Base-by-base conservation (phyloP, 2,113 vertebrate genomes). In the Eudyptes chrysolophus region DNA sequence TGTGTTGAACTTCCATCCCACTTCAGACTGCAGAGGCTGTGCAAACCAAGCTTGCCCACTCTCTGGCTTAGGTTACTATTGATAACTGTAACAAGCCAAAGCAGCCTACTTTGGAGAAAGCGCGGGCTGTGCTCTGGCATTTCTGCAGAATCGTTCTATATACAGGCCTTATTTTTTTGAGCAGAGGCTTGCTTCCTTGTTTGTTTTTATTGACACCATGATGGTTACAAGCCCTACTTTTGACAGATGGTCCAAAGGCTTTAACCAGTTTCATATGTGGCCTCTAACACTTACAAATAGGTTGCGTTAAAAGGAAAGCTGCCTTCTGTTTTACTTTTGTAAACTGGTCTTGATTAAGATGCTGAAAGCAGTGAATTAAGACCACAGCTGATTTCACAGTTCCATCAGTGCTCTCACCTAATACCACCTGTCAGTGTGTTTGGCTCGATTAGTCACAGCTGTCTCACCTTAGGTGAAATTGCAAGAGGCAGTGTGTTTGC, bases 1-100 rank as follows among this genome's bases (percentile, higher is more conserved):
- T 2, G 1, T 1, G 1, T 34, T 34, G 30, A 3, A 0, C 32
- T 61, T 75, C 62, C 8, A 11, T 34, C 27, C 24, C 11, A 26
- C 66, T 58, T 38, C 25, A 21, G 13, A 2, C 21, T 13, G 20
- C 30, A 13, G 61, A 44, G 42, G 19, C 66, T 70, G 30, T 0
- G 2, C 49, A 24, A 29, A 30, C 42, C 1, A 2, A 62, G 51
- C 55, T 64, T 75, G 57, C n/a, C 78, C 7, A 2, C 29, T n/a
- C 46, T 26, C 74, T 54, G 49, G 18, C 42, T 66, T 52, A 7
- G 29, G 29, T n/a, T 69, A 21, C 49, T 40, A 4, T 7, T 22
- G 51, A 6, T 74, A 58, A 30, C 26, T 30, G 3, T 14, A 51
- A 40, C 10, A 18, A 54, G 38, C 38, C 44, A 58, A 27, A 64